Base-by-base conservation (phyloP, 2,888 invertebrate species). In the Pomacea canaliculata region DNA sequence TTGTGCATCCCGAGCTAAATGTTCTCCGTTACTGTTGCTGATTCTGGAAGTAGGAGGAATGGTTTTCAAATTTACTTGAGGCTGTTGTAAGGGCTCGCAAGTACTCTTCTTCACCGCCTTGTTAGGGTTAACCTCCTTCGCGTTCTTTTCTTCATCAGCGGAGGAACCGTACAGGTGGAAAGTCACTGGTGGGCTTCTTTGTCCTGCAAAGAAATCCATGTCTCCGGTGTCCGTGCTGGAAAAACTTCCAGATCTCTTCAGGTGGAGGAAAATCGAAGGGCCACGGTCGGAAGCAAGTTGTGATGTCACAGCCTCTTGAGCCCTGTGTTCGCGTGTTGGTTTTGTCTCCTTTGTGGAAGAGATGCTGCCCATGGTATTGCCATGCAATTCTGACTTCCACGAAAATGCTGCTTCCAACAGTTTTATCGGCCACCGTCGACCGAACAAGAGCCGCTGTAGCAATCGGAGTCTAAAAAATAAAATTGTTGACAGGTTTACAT, bases 371-470 rank as follows among this genome's bases (percentile, higher is more conserved):
- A n/a, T 37, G 49, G 19, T 59, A 37, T 46, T 27, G 18, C 71
- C 73, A 48, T 73, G 59, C 19, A 78, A 65, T 66, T 82, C 82
- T 18, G 72, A 70, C 71, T 75, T 77, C 82, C 82, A 82, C 46
- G 19, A 18, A 62, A 80, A 69, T 13, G 79, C 75, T 16, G 82
- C 78, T 18, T 67, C 68, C 48, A 82, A 62, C 46, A 82, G 78
- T 65, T 75, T 79, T 8, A 75, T 63, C 10, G 82, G 80, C 13
- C 80, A 75, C 9, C 79, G 79, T n/a, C 78, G 79, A 73, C 81
- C 81, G 67, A 73, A 76, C 12, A 81, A 66, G 23, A 83, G 66
- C 56, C 80, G 62, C n/a, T 81, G 79, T 23, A 83, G 59, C 48
- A 80, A 69, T 23, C 80, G 56, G 51, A 81, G 66, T 51, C 83